Percentiles rank a stretch among this genome's conserved stretches.
phyloP scores from a whole-genome alignment of 1,140 invertebrate species.

The Camponotus pennsylvanicus region DNA sequence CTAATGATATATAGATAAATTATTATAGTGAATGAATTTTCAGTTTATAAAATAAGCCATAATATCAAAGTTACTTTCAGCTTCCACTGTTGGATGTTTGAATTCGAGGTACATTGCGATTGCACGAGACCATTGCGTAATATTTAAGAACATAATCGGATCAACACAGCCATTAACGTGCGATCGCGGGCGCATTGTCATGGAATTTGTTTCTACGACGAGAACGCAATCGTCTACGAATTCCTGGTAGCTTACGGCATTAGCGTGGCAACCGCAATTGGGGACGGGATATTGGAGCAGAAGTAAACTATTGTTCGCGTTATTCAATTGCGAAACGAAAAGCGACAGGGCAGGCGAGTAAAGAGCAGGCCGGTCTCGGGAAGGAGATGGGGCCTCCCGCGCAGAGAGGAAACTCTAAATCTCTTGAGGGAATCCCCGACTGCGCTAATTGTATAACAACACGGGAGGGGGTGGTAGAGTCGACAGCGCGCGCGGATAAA shows the following conservation, averaged over 20 bases:
- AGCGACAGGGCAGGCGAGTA: slow-evolving; percentile 64
- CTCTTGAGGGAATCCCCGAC: slow-evolving; percentile 73
- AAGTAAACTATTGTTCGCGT: slow-evolving; percentile 78
- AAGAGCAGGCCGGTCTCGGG: slow-evolving; percentile 54
- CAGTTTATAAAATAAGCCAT: not conserved
- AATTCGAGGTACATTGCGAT: not conserved
- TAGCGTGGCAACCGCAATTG: slow-evolving; percentile 38
- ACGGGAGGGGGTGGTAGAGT: slow-evolving; percentile 11
- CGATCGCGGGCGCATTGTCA: slow-evolving; percentile 25
- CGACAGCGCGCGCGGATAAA: slow-evolving; percentile 28
- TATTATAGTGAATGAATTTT: not conserved
- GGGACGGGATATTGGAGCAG: slow-evolving; percentile 70
- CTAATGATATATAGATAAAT: slow-evolving; percentile 2
- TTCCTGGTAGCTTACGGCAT: slow-evolving; percentile 29
- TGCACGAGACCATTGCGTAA: not conserved
- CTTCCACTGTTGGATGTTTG: no score
- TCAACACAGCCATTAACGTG: slow-evolving; percentile 28
- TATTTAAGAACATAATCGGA: slow-evolving; percentile 36
- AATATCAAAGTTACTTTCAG: not conserved
- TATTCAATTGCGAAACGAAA: slow-evolving; percentile 75
- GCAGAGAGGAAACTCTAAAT: slow-evolving; percentile 69
- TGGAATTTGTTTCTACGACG: slow-evolving; percentile 20
- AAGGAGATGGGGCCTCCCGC: slow-evolving; percentile 66
- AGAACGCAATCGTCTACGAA: slow-evolving; percentile 48
- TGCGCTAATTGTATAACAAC: slow-evolving; percentile 80